Conservation (phyloP, 2,888 invertebrate genomes). For the Ommatoiulus sabulosus region DNA sequence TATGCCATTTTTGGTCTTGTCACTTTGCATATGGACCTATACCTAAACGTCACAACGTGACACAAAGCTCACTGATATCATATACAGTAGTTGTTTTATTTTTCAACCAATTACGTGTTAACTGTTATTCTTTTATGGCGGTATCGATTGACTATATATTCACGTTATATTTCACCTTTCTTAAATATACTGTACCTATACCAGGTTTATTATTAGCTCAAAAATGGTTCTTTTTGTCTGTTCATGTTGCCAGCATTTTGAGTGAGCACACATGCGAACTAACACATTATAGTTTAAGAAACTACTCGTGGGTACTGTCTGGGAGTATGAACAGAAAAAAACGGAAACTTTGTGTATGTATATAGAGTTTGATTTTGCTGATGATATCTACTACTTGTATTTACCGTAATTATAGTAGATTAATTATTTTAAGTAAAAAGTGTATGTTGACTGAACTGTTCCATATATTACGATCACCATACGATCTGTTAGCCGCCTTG, state of each 20-base stretch:
- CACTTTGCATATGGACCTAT: not conserved
- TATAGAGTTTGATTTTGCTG: not conserved
- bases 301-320: not conserved
- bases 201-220: not conserved
- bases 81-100: not conserved
- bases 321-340: not conserved
- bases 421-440: too few species aligned
- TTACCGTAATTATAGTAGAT: too few species aligned
- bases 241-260: not conserved
- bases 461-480: too few species aligned
- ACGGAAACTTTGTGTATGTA: not conserved
- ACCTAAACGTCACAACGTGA: not conserved
- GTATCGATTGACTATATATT: not conserved
- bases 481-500: too few species aligned
- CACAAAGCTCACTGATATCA: conserved; percentile 9
- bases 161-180: not conserved
- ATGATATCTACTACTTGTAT: not conserved
- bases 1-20: not conserved
- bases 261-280: not conserved
- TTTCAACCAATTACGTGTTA: not conserved
- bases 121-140: not conserved
- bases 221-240: not conserved
- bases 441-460: too few species aligned
- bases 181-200: not conserved
- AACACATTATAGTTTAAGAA: not conserved